These are phyloP conservation scores for Coilia nasus DNA, from an alignment of 2,797 vertebrate genomes.

Conservation along the genomic window DNA sequence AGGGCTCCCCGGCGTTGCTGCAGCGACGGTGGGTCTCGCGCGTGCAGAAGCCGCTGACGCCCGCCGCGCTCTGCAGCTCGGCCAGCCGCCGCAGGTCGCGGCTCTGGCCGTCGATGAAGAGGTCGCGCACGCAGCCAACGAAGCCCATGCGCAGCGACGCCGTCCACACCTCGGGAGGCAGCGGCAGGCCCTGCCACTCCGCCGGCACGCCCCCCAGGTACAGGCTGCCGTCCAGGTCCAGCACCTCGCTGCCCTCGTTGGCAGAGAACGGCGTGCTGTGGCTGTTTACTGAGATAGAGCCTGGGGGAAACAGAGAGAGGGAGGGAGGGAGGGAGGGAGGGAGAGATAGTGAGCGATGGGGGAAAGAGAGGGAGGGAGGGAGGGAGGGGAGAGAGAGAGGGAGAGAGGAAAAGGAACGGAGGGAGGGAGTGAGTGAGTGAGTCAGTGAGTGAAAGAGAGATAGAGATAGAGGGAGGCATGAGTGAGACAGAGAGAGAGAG, in stretches of 20 bases:
- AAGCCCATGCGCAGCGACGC: conserved; percentile 86
- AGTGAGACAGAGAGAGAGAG: background rate
- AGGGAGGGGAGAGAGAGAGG: background rate
- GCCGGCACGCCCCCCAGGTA: conserved; percentile 91
- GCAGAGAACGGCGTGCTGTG: conserved; percentile 86
- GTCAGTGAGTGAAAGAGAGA: conserved; percentile 33
- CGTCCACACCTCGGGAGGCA: conserved; percentile 91
- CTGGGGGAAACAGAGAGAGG: conserved; percentile 57
- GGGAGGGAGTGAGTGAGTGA: too few species aligned
- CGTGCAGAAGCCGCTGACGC: conserved; percentile 85
- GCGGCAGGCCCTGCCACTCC: conserved; percentile 74
- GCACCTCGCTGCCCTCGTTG: conserved; percentile 89
- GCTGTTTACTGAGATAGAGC: conserved; percentile 90
- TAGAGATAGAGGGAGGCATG: background rate
- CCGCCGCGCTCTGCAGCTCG: conserved; percentile 78
- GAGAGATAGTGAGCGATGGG: too few species aligned
- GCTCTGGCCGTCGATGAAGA: conserved; percentile 91
- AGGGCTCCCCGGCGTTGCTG: conserved; percentile 70
- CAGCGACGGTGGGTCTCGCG: conserved; percentile 86
- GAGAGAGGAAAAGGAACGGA: too few species aligned
- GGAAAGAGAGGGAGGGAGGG: background rate
- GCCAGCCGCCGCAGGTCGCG: conserved; percentile 86
- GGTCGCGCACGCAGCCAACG: conserved; percentile 90
- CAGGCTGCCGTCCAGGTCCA: conserved; percentile 90
- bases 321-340: background rate